phyloP scores from a whole-genome alignment of 1,140 invertebrate species.

The Drosophila yakuba region DNA sequence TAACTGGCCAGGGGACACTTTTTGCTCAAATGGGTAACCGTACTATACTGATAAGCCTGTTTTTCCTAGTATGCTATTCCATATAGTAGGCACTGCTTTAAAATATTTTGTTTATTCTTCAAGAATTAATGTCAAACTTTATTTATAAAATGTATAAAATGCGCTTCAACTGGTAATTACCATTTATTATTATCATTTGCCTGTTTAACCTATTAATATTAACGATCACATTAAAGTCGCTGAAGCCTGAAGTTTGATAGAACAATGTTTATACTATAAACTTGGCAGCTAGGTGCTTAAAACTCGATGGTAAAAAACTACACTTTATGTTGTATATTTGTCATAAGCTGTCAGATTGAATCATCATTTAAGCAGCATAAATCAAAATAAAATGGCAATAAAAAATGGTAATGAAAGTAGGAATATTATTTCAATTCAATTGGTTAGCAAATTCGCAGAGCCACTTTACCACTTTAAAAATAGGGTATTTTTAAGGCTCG shows the following conservation, averaged over 20 bases:
- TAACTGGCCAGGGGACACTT: constrained; percentile 62
- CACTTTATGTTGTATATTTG: not conserved
- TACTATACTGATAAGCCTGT: too few relatives aligned
- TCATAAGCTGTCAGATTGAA: not conserved
- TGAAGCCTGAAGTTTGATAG: not conserved
- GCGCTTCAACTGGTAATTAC: not conserved
- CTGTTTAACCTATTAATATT: constrained; percentile 8
- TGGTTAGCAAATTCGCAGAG: too few relatives aligned
- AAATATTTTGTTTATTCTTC: not conserved
- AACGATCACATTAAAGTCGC: constrained; percentile 14
- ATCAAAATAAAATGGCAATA: not conserved
- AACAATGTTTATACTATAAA: not conserved
- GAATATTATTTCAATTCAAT: not conserved
- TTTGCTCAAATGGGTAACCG: constrained; percentile 28
- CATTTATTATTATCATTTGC: not conserved
- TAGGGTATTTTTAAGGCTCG: constrained; percentile 8
- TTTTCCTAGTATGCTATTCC: too few relatives aligned
- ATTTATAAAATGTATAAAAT: not conserved
- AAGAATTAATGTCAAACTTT: not conserved
- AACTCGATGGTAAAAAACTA: too few relatives aligned
- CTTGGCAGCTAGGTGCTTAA: not conserved
- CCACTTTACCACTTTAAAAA: not conserved
- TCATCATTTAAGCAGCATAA: not conserved
- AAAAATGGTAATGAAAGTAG: not conserved
- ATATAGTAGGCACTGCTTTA: too few relatives aligned